These are phyloP conservation scores for Neodiprion fabricii DNA, from an alignment of 1,140 invertebrate species.

Conservation along the genomic window DNA sequence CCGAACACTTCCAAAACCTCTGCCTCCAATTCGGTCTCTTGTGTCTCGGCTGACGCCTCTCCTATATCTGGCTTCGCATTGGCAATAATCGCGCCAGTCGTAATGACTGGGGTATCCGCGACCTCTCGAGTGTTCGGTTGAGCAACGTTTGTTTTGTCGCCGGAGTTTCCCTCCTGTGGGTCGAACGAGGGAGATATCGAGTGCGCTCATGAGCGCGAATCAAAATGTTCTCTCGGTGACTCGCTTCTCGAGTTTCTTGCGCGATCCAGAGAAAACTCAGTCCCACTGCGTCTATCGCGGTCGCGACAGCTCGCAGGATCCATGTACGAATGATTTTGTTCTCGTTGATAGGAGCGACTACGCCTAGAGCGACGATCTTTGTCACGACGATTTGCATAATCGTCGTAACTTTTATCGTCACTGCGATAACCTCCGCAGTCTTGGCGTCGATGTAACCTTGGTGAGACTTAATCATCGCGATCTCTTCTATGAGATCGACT, in stretches of 20 bases:
- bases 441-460: no score
- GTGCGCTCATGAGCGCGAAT: slow-evolving; percentile 6
- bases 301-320: no score
- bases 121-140: neutral
- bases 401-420: no score
- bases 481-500: slow-evolving; percentile 11
- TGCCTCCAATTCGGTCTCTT: slow-evolving; percentile 13
- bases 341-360: no score
- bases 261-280: no score
- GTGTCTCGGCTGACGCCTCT: neutral
- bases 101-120: slow-evolving; percentile 12
- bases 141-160: slow-evolving; percentile 8
- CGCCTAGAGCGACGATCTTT: no score
- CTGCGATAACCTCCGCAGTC: no score
- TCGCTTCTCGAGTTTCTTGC: neutral
- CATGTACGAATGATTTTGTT: no score
- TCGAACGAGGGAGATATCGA: slow-evolving; percentile 17
- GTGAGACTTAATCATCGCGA: neutral
- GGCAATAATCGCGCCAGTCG: slow-evolving; percentile 9
- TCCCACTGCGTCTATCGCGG: no score
- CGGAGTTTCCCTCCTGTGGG: neutral
- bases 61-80: slow-evolving; percentile 12
- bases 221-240: slow-evolving; percentile 11
- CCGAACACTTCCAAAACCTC: slow-evolving; percentile 20
- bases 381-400: no score